Evolutionary conservation across 2,888 invertebrate species (phyloP).

Genomic region (Axea sp.): DNA sequence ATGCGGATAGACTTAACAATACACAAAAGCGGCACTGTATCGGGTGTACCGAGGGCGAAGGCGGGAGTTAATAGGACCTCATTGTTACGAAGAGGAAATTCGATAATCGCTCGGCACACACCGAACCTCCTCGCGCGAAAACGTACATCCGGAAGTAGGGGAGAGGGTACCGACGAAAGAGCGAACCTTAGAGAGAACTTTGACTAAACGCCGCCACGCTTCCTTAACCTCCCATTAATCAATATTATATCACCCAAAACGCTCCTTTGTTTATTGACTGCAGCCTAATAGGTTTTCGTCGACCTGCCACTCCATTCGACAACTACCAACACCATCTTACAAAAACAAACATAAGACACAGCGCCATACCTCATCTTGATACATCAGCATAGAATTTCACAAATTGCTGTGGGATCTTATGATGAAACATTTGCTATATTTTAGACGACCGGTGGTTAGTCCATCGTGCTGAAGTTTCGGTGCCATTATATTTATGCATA

Average conservation of each 20-base stretch:
- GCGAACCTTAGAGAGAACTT: conserved; percentile 77
- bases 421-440: conserved; percentile 10
- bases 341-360: conserved; percentile 56
- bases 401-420: conserved; percentile 41
- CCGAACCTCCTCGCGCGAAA: conserved; percentile 69
- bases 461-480: conserved; percentile 5
- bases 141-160: conserved; percentile 65
- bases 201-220: conserved; percentile 79
- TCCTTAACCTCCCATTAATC: conserved; percentile 80
- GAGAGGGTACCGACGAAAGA: conserved; percentile 60
- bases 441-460: conserved; percentile 15
- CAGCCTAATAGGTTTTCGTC: conserved; percentile 78
- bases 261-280: conserved; percentile 80
- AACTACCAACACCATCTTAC: conserved; percentile 57
- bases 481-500: conserved; percentile 10
- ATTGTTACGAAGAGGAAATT: conserved; percentile 79
- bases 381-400: conserved; percentile 42
- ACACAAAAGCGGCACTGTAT: conserved; percentile 76
- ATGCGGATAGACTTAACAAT: conserved; percentile 79
- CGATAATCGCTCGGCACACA: conserved; percentile 79
- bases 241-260: conserved; percentile 79
- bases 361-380: conserved; percentile 50
- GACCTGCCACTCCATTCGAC: conserved; percentile 66
- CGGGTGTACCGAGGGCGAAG: conserved; percentile 71
- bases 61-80: conserved; percentile 80